phyloP scores from a whole-genome alignment of 2,888 invertebrate species.

The Agrotis puta region DNA sequence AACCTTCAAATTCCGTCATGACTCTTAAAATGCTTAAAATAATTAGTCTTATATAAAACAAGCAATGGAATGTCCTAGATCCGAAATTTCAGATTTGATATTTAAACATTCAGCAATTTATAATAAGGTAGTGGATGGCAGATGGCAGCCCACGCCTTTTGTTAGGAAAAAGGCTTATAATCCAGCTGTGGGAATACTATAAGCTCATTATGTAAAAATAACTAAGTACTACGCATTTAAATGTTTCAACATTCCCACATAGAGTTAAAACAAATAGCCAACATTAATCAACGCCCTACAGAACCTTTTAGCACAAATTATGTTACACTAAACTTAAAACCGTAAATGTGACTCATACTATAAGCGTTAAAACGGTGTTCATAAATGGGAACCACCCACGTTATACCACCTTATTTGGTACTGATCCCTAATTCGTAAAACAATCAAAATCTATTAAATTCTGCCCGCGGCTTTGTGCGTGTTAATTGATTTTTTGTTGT shows the following conservation, averaged over 20 bases:
- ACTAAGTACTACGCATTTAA: not conserved
- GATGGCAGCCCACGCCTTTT: not conserved
- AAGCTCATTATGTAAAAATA: slow-evolving; percentile 6
- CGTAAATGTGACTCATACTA: slow-evolving; percentile 66
- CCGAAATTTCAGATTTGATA: too few species aligned
- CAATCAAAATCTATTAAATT: slow-evolving; percentile 39
- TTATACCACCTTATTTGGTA: slow-evolving; percentile 29
- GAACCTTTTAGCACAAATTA: slow-evolving; percentile 47
- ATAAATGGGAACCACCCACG: slow-evolving; percentile 50
- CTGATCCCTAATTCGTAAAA: slow-evolving; percentile 19
- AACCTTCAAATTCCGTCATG: too few species aligned
- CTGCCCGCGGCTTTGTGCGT: not conserved
- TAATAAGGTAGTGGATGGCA: too few species aligned
- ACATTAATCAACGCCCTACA: slow-evolving; percentile 37
- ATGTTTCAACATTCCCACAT: slow-evolving; percentile 33
- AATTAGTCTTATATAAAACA: too few species aligned
- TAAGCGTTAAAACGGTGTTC: slow-evolving; percentile 36
- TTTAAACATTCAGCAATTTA: not conserved
- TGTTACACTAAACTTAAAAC: slow-evolving; percentile 52
- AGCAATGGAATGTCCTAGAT: too few species aligned
- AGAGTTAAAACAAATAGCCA: slow-evolving; percentile 37
- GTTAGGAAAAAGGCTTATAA: not conserved
- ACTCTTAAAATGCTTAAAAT: too few species aligned
- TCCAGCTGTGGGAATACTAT: not conserved
- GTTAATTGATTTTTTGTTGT: too few species aligned